phyloP scores from a whole-genome alignment of 2,797 vertebrate genomes.

The Centropyge bicolor region DNA sequence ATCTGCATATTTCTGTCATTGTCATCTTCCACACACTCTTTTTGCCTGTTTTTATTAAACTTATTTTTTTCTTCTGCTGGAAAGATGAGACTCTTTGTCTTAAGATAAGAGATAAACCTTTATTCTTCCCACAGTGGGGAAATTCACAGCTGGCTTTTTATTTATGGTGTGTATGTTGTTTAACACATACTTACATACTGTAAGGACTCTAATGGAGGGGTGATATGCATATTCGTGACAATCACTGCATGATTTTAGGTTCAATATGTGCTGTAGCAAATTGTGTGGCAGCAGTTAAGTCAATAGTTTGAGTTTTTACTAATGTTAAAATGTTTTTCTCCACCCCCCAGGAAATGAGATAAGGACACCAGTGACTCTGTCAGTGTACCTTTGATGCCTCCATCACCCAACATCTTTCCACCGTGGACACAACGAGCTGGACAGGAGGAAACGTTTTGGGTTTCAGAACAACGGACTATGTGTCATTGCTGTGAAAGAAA shows the following conservation, averaged over 20 bases:
- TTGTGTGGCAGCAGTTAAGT: background rate
- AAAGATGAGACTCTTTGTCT: background rate
- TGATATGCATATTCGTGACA: too few relatives aligned
- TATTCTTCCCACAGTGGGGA: too few relatives aligned
- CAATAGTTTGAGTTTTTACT: background rate
- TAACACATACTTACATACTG: background rate
- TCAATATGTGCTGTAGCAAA: background rate
- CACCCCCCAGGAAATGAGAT: conserved; percentile 87
- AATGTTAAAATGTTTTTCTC: conserved; percentile 3
- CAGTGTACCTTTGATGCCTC: conserved; percentile 56
- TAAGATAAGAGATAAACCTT: too few relatives aligned
- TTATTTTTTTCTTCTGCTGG: too few relatives aligned
- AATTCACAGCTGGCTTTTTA: background rate
- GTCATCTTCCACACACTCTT: background rate
- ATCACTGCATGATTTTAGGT: background rate
- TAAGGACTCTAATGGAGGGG: too few relatives aligned
- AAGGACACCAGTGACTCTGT: conserved; percentile 63
- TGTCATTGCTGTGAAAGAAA: conserved; percentile 69
- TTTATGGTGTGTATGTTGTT: background rate
- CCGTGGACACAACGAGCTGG: conserved; percentile 58
- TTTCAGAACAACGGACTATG: conserved; percentile 63
- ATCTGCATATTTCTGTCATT: background rate
- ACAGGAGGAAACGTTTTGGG: conserved; percentile 48
- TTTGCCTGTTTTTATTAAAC: too few relatives aligned
- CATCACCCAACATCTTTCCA: conserved; percentile 62